Evolutionary conservation across 1,140 invertebrate species (phyloP).

Genomic region (Alviniconcha marisindica): DNA sequence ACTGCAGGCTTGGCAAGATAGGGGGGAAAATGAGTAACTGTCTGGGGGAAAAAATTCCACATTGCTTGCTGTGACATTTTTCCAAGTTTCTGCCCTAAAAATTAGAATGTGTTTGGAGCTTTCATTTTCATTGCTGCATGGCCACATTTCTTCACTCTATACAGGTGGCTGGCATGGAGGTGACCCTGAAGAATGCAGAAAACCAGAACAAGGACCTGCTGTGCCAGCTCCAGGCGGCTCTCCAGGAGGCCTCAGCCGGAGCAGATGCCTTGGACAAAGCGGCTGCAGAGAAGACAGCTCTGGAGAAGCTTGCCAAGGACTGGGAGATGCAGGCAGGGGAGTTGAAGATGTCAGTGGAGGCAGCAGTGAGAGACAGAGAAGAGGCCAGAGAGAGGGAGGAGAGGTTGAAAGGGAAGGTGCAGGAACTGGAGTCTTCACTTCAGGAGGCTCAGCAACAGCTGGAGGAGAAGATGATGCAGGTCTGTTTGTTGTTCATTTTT

Average conservation of each 20-base stretch:
- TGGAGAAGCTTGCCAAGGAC: background rate
- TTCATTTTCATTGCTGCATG: too few species aligned
- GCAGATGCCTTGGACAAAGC: constrained; percentile 29
- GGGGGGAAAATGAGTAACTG: too few species aligned
- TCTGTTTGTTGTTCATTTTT: background rate
- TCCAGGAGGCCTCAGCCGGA: background rate
- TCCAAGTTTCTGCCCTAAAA: too few species aligned
- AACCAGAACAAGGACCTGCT: background rate
- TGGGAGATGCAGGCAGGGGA: background rate
- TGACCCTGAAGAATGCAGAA: constrained; percentile 21
- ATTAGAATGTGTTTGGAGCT: too few species aligned
- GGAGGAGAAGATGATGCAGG: constrained; percentile 36
- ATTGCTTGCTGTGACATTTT: too few species aligned
- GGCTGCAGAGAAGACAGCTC: constrained; percentile 18
- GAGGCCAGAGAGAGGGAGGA: background rate
- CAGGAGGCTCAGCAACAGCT: constrained; percentile 82
- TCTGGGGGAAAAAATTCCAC: too few species aligned
- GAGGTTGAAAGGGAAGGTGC: background rate
- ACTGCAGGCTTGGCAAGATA: too few species aligned
- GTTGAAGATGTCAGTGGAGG: background rate
- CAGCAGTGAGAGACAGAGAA: background rate
- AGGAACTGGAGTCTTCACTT: background rate
- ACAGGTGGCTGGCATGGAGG: constrained; percentile 33
- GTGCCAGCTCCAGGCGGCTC: background rate
- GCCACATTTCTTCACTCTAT: too few species aligned